These are phyloP conservation scores for Diachasmimorpha longicaudata DNA, from an alignment of 1,140 invertebrate genomes.

Conservation along the genomic window DNA sequence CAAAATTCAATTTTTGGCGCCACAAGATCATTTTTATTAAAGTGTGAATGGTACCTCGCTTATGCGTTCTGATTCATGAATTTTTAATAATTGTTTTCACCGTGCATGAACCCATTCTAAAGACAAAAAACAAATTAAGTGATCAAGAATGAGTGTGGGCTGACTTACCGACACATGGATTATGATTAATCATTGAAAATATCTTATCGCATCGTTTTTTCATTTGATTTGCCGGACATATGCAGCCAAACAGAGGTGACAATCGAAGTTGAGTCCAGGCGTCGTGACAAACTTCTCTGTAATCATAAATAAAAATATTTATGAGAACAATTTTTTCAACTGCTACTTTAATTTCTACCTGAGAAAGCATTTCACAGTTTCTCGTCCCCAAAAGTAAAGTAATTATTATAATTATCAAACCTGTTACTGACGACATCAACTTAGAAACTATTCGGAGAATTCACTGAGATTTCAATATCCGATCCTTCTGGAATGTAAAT, in stretches of 20 bases:
- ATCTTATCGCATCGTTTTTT: constrained; percentile 86
- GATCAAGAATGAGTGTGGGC: constrained; percentile 12
- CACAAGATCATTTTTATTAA: no score
- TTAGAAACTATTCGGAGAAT: constrained; percentile 21
- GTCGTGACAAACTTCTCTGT: constrained; percentile 81
- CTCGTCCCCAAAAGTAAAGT: background rate
- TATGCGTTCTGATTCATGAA: no score
- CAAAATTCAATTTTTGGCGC: no score
- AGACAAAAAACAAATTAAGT: constrained; percentile 21
- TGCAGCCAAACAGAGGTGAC: constrained; percentile 88
- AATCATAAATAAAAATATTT: constrained; percentile 39
- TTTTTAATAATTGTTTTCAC: no score
- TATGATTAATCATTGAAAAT: constrained; percentile 86
- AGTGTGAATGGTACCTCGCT: no score
- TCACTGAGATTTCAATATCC: constrained; percentile 8
- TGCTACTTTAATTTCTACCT: background rate
- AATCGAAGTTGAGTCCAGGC: constrained; percentile 82
- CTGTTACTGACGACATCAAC: background rate
- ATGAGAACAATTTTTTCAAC: no score
- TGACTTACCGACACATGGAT: constrained; percentile 88
- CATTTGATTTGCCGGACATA: constrained; percentile 86
- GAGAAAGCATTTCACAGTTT: background rate
- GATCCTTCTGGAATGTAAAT: constrained; percentile 17
- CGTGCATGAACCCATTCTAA: background rate
- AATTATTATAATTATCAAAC: constrained; percentile 21